A percentile compares a stretch with the other conserved stretches of the same genome.
phyloP scores from a whole-genome alignment of 2,888 invertebrate species.

The Drosophila cognata region DNA sequence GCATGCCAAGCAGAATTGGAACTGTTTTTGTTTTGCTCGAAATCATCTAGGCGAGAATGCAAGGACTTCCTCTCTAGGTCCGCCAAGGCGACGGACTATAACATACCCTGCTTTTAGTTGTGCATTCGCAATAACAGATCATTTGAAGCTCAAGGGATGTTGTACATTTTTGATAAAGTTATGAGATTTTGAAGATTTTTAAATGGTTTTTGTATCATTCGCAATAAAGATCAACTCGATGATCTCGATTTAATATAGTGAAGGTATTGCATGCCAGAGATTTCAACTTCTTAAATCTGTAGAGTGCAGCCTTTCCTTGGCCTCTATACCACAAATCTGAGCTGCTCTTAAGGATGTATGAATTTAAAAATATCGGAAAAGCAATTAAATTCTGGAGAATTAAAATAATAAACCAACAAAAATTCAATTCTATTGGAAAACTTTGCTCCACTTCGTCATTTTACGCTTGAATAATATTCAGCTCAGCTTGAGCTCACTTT shows the following conservation, averaged over 20 bases:
- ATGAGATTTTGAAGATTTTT: not conserved
- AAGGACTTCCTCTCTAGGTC: constrained; percentile 6
- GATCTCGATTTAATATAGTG: not conserved
- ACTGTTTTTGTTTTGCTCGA: constrained; percentile 21
- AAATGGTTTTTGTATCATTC: not conserved
- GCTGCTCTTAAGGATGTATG: not conserved
- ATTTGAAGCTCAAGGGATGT: not conserved
- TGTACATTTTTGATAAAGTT: not conserved
- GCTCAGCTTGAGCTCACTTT: not conserved
- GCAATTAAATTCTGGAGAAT: not conserved
- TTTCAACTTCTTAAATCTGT: too few relatives aligned
- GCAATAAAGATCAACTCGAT: not conserved
- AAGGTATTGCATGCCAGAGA: not conserved
- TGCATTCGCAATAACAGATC: not conserved
- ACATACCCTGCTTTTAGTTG: constrained; percentile 25
- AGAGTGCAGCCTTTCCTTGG: not conserved
- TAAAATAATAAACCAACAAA: not conserved
- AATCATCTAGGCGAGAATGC: not conserved
- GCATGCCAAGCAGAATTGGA: constrained; percentile 43
- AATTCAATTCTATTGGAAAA: not conserved
- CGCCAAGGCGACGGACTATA: not conserved
- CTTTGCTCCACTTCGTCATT: not conserved
- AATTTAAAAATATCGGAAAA: not conserved
- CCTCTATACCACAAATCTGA: not conserved
- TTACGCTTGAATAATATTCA: not conserved